Base-by-base conservation (phyloP, 2,797 vertebrate genomes). In the Falco columbarius region DNA sequence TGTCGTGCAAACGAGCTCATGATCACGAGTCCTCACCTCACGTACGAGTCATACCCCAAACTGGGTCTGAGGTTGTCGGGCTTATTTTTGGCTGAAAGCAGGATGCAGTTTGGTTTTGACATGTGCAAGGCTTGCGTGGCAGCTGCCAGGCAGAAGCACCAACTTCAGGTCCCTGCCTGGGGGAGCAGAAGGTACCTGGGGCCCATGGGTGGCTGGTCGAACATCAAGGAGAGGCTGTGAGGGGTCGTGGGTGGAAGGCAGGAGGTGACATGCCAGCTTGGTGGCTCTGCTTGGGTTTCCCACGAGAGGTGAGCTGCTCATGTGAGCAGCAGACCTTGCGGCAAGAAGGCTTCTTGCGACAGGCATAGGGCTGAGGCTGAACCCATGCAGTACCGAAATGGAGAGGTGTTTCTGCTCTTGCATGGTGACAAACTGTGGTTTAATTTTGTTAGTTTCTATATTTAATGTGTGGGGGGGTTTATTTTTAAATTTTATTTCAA, bases 111-210 rank as follows among this genome's bases (percentile, higher is more conserved):
- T 46, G 61, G 59, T 55, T 86, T 68, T 84, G 81, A 55, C 0
- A 1, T 4, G 5, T 27, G 42, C 1, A 0, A 71, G 38, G 30
- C 0, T 1, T 1, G 0, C 14, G 40, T 70, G 61, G 71, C 38
- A 56, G 42, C 74, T 68, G 20, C 44, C 21, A 49, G 14, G 34
- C 44, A 84, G 65, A 34, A 38, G 30, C 54, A 55, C 4, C 0
- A 0, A 23, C 59, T 46, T 46, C 0, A 0, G 36, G 30, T 32
- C 27, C 55, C 36, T 74, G 55, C 17, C 32, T 38, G 13, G 27
- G 27, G 65, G 30, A 77, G 71, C 32, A 68, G 55, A 51, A 65
- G 46, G 29, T 54, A 27, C 75, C 85, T 0, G 0, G 27, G 14
- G 22, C 26, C 49, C 14, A 3, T 0, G 5, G 13, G 16, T 62